These are phyloP conservation scores for Brachionus asplanchnoidis DNA, from an alignment of 1,140 invertebrate genomes.

Conservation along the genomic window DNA sequence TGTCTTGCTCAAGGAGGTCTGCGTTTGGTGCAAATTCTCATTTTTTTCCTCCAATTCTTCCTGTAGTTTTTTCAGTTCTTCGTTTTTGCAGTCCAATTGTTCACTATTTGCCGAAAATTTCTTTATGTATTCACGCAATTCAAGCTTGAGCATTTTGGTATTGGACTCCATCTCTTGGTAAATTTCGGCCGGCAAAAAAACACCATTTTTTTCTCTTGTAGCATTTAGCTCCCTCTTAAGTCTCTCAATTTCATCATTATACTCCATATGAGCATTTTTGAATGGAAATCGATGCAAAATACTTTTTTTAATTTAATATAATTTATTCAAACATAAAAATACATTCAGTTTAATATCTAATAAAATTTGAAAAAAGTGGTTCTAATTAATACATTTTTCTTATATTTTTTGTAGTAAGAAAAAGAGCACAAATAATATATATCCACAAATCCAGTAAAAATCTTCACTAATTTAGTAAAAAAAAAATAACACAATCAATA, in stretches of 20 bases:
- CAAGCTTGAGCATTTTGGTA: slow-evolving; percentile 66
- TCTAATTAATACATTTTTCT: too few species aligned
- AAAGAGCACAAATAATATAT: too few species aligned
- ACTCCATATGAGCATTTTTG: too few species aligned
- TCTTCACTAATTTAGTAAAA: too few species aligned
- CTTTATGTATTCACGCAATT: slow-evolving; percentile 68
- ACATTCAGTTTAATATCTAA: too few species aligned
- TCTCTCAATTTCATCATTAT: slow-evolving; percentile 81
- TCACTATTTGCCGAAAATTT: slow-evolving; percentile 67
- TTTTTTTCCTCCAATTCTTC: slow-evolving; percentile 13
- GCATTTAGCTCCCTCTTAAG: slow-evolving; percentile 75
- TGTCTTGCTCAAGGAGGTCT: neutral
- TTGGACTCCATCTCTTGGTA: slow-evolving; percentile 65
- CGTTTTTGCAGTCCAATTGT: slow-evolving; percentile 63
- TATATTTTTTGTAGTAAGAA: too few species aligned
- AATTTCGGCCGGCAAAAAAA: slow-evolving; percentile 66
- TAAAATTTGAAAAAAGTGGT: too few species aligned
- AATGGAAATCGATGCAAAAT: too few species aligned
- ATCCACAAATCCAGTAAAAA: too few species aligned
- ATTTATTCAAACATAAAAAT: too few species aligned
- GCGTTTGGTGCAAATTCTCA: neutral
- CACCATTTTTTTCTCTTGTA: slow-evolving; percentile 74
- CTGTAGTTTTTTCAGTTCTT: slow-evolving; percentile 45
- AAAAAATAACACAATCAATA: too few species aligned
- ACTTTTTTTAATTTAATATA: too few species aligned